These are phyloP conservation scores for Diplodus sargus DNA, from an alignment of 2,797 vertebrate species.

Conservation along the genomic window DNA sequence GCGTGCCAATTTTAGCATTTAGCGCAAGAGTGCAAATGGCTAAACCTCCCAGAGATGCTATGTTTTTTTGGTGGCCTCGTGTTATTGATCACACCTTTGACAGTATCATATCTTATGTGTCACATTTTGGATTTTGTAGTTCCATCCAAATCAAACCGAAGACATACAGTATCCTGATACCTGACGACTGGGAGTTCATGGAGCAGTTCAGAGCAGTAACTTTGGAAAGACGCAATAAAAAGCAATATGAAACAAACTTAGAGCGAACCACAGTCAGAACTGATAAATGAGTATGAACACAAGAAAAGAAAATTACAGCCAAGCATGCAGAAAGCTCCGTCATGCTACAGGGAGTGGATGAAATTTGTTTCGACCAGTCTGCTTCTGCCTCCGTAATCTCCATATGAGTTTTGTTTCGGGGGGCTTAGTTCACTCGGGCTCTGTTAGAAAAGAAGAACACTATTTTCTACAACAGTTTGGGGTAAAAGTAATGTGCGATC, in stretches of 20 bases:
- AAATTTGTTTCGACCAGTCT: conserved; percentile 25
- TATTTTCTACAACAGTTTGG: background rate
- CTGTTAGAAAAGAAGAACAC: background rate
- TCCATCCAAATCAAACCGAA: background rate
- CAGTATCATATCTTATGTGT: background rate
- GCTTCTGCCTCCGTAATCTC: conserved; percentile 5
- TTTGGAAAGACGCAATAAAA: conserved; percentile 22
- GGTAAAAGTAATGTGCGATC: conserved; percentile 23
- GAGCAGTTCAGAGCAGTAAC: background rate
- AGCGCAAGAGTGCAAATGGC: too few species aligned
- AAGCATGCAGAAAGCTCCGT: conserved; percentile 1
- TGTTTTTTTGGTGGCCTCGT: background rate
- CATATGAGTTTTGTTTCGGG: conserved; percentile 12
- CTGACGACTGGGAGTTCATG: conserved; percentile 5
- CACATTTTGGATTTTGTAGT: background rate
- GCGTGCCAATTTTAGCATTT: too few species aligned
- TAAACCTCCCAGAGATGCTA: background rate
- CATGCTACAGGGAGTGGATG: background rate
- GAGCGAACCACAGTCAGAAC: conserved; percentile 6
- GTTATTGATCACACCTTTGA: too few species aligned
- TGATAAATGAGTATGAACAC: conserved; percentile 3
- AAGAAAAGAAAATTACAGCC: conserved; percentile 2
- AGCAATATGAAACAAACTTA: background rate
- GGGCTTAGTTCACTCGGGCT: background rate
- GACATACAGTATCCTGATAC: background rate